phyloP scores from a whole-genome alignment of 2,888 invertebrate species.

The Panorpa germanica region DNA sequence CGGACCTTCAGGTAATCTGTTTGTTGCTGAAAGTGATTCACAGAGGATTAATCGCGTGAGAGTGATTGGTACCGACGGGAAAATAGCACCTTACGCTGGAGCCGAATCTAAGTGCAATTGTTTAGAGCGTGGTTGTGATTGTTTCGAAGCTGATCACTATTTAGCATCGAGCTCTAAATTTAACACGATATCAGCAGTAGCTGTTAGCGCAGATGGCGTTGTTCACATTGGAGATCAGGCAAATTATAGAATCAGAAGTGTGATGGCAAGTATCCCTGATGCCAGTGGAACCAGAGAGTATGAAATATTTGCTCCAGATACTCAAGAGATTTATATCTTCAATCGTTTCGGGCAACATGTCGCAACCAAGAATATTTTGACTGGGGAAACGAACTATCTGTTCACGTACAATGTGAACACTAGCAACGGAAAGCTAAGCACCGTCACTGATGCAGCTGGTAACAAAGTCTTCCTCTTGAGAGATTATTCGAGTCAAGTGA shows the following conservation, averaged over 20 bases:
- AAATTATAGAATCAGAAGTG: constrained; percentile 70
- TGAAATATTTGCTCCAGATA: constrained; percentile 87
- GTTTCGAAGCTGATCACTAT: constrained; percentile 82
- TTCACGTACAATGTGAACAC: constrained; percentile 95
- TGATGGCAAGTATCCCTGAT: constrained; percentile 77
- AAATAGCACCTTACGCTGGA: constrained; percentile 84
- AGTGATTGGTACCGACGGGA: constrained; percentile 83
- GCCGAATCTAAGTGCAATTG: constrained; percentile 90
- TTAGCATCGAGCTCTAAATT: constrained; percentile 86
- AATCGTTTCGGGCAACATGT: constrained; percentile 91
- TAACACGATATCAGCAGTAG: constrained; percentile 81
- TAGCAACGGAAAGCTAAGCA: constrained; percentile 84
- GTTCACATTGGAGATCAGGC: constrained; percentile 94
- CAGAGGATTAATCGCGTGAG: constrained; percentile 84
- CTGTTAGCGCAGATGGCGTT: constrained; percentile 84
- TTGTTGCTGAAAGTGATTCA: constrained; percentile 89
- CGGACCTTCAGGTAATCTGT: constrained; percentile 78
- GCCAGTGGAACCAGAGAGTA: constrained; percentile 71
- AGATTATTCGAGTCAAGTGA: constrained; percentile 74
- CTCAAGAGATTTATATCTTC: constrained; percentile 87
- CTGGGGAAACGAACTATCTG: constrained; percentile 79
- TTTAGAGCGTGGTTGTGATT: constrained; percentile 76
- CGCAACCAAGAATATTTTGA: constrained; percentile 85
- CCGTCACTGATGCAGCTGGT: constrained; percentile 84
- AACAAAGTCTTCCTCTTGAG: constrained; percentile 70